These are phyloP conservation scores for Pangasianodon gigas DNA, from an alignment of 2,113 vertebrate species.

Conservation along the genomic window DNA sequence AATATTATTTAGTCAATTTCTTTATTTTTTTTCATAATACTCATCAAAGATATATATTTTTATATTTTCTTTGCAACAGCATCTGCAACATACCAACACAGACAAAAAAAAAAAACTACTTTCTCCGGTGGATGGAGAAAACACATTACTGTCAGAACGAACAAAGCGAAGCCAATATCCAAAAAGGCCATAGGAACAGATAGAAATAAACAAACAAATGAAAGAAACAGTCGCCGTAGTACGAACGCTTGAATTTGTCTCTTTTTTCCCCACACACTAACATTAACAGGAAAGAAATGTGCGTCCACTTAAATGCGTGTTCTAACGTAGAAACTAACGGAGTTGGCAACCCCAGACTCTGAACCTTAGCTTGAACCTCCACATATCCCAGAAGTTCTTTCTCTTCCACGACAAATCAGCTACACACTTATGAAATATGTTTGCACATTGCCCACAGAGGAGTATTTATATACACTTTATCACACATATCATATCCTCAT, in stretches of 20 bases:
- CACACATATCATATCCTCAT: not conserved
- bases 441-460: slow-evolving; percentile 48
- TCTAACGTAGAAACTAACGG: slow-evolving; percentile 72
- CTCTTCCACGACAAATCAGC: slow-evolving; percentile 41
- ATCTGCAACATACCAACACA: slow-evolving; percentile 68
- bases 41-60: slow-evolving; percentile 56
- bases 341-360: slow-evolving; percentile 69
- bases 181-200: slow-evolving; percentile 65
- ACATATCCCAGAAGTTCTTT: slow-evolving; percentile 17
- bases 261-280: slow-evolving; percentile 48
- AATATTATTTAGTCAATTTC: slow-evolving; percentile 60
- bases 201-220: slow-evolving; percentile 58
- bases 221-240: slow-evolving; percentile 63
- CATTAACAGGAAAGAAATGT: slow-evolving; percentile 74
- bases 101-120: slow-evolving; percentile 62
- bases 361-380: slow-evolving; percentile 5
- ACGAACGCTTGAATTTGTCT: slow-evolving; percentile 71
- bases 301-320: slow-evolving; percentile 69
- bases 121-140: slow-evolving; percentile 64
- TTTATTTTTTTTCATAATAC: slow-evolving; percentile 55
- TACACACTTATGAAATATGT: slow-evolving; percentile 30
- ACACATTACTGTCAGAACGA: slow-evolving; percentile 71
- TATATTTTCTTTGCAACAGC: slow-evolving; percentile 59
- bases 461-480: slow-evolving; percentile 41
- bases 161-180: slow-evolving; percentile 65